Percentiles rank a stretch among this genome's conserved stretches.
Evolutionary conservation across 2,888 invertebrate species (phyloP).

Genomic region (Carcina quercana): DNA sequence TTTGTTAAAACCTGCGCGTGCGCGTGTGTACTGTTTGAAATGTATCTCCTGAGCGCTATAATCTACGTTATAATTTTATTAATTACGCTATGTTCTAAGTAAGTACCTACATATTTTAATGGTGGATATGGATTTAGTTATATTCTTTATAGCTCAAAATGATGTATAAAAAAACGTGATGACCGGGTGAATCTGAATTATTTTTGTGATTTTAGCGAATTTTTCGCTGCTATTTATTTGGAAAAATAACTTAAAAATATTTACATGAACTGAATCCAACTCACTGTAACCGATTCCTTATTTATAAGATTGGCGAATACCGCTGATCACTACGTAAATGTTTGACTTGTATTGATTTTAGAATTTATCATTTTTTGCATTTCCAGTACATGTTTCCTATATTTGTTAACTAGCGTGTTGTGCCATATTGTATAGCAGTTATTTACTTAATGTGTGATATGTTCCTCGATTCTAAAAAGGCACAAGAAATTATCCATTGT

Average conservation of each 20-base stretch:
- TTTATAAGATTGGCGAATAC: no score
- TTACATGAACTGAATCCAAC: no score
- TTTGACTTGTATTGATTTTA: no score
- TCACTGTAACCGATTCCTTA: slow-evolving; percentile 53
- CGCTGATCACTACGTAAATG: no score
- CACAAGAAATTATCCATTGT: no score
- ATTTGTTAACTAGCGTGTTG: no score
- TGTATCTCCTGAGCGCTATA: slow-evolving; percentile 20
- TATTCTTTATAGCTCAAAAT: slow-evolving; percentile 56
- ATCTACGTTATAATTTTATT: slow-evolving; percentile 22
- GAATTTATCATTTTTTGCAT: no score
- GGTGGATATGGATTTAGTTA: slow-evolving; percentile 53
- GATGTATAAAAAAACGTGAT: slow-evolving; percentile 45
- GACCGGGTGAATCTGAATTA: slow-evolving; percentile 59
- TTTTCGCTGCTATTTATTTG: slow-evolving; percentile 42
- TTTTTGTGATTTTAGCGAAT: slow-evolving; percentile 49
- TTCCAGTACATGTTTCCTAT: no score
- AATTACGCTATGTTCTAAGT: slow-evolving; percentile 29
- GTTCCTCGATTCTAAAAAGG: no score
- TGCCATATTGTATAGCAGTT: no score
- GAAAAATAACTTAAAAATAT: no score
- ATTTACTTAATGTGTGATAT: no score
- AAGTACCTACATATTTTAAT: slow-evolving; percentile 49
- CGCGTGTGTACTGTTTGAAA: slow-evolving; percentile 6
- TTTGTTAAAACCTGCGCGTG: background rate